Conservation (phyloP, 2,113 vertebrate genomes). For the Pao palembangensis region DNA sequence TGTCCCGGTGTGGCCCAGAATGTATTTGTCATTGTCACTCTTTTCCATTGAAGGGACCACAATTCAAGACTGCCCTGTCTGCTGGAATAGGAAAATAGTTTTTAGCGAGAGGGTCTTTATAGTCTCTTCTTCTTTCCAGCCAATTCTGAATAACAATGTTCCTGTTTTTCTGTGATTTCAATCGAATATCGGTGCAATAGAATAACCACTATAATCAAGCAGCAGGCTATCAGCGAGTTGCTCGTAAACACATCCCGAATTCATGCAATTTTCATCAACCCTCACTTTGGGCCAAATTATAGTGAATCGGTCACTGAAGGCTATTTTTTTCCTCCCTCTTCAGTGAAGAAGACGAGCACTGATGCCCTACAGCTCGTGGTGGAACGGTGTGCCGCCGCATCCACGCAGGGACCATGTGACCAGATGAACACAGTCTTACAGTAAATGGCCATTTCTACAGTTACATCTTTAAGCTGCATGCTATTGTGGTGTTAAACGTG, state of each 20-base stretch:
- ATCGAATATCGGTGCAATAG: background rate
- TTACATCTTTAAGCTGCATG: background rate
- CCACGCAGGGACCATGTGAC: constrained; percentile 73
- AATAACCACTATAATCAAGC: constrained; percentile 6
- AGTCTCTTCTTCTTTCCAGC: background rate
- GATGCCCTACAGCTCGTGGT: constrained; percentile 85
- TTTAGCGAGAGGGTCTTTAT: background rate
- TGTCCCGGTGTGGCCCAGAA: background rate
- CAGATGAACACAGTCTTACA: constrained; percentile 82
- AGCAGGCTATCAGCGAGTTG: constrained; percentile 2
- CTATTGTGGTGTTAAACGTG: too few relatives aligned
- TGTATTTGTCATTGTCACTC: background rate
- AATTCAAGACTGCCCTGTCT: background rate
- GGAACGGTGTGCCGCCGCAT: constrained; percentile 80
- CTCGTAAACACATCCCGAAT: constrained; percentile 4
- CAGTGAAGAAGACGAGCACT: constrained; percentile 88
- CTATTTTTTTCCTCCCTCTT: background rate
- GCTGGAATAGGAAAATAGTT: background rate
- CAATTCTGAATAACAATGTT: background rate
- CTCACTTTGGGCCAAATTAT: constrained; percentile 10
- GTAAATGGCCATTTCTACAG: constrained; percentile 73
- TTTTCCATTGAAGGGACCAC: background rate
- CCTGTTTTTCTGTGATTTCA: background rate
- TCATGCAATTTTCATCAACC: constrained; percentile 5
- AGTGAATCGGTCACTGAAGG: background rate